Evolutionary conservation across 2,888 invertebrate species (phyloP), one percentile per base, ranked within the genome.

Genomic region (Papilio gigon): DNA sequence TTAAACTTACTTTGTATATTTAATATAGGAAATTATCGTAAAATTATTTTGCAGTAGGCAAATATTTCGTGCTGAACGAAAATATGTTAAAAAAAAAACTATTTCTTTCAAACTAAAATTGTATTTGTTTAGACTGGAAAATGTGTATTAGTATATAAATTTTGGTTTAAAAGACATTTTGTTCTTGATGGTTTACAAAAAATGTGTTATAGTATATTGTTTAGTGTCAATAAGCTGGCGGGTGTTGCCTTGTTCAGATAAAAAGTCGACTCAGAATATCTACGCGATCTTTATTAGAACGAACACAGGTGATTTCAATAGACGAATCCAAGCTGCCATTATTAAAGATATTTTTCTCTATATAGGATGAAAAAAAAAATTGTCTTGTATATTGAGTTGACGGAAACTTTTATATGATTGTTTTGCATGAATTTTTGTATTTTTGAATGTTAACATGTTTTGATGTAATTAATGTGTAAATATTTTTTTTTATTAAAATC

Each of bases 151-250:
- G 1, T 47, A 53, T 22, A 50, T 14, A 27, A 27, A 50, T 50
- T 27, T 27, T 27, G 14, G 25, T 25, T 25, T 27, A 53, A 6
- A 27, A 27, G 27, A 27, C n/a, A 6, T 53, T 53, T 53, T 53
- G n/a, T 53, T 53, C 27, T 53, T 27, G 53, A n/a, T 53, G n/a
- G 14, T 53, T 27, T 53, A n/a, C n/a, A n/a, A n/a, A 53, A 53
- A n/a, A 14, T 27, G 4, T 27, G 25, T 50, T 50, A 25, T 50
- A 4, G 14, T 11, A 50, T 50, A 47, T 22, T 50, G 14, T 50
- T 50, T 44, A 22, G 11, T 44, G 11, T 44, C 4, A 22, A 47
- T 11, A 22, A 35, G 33, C 33, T 35, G n/a, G n/a, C n/a, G n/a
- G n/a, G n/a, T n/a, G n/a, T n/a, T n/a, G n/a, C n/a, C n/a, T n/a